Evolutionary conservation across 1,140 invertebrate species (phyloP), one percentile per base, ranked within the genome.

Genomic region (Eubasilissa regina): DNA sequence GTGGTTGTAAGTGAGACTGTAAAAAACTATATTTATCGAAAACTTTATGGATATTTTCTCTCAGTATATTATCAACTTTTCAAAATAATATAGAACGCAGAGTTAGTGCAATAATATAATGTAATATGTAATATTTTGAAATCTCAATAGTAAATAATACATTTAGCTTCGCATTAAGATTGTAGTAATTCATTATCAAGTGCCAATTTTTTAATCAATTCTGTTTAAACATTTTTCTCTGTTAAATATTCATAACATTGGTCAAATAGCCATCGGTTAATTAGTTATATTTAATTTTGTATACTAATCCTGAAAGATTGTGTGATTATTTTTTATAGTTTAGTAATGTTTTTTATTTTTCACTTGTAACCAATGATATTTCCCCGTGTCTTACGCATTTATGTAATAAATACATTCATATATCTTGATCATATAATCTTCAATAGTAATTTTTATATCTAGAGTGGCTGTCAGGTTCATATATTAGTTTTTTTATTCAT

Each of bases 1-100:
- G 64, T 17, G 64, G 64, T 68, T 68, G 64, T 68, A 19, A 17
- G 64, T 68, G 45, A 68, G 64, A 68, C 64, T 68, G 64, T 15
- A 11, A 68, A 44, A 17, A 21, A 48, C 15, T 68, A 68, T 68
- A 47, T 47, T 68, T 68, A 68, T 48, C 15, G 64, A 48, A 45
- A 25, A 64, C 60, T 64, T 64, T 64, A 64, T 25, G 25, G 55
- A 58, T 58, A 58, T 43, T 25, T 64, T 35, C 19, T 13, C 60
- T 64, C 10, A 64, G 25, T 35, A 25, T 21, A 64, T 25, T 64
- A 64, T 64, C 19, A 19, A 35, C 60, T 9, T 9, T 35, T 25
- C 3, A n/a, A n/a, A 64, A 58, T 6, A n/a, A 25, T 17, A 43
- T 19, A 64, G 60, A 64, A 64, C 35, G 35, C 19, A 35, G 35